These are phyloP conservation scores for Galagoides demidoff DNA, from an alignment of 2,797 vertebrate genomes.

Conservation along the genomic window DNA sequence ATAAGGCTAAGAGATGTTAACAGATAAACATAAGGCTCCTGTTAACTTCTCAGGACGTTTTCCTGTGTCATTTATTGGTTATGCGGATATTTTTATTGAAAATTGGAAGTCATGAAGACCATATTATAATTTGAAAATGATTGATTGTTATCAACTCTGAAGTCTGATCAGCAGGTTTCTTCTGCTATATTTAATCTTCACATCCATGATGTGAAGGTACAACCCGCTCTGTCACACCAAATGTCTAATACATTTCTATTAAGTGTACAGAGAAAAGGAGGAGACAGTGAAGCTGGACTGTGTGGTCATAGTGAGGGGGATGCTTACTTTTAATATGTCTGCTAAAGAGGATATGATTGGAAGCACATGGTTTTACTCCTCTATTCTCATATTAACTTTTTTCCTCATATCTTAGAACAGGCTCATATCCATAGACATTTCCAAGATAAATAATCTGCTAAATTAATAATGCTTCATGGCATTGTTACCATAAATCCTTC, in stretches of 20 bases:
- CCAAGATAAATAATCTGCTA: not conserved
- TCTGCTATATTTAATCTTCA: constrained; percentile 17
- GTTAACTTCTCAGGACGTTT: not conserved
- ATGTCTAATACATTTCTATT: not conserved
- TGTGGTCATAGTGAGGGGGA: not conserved
- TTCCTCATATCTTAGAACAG: not conserved
- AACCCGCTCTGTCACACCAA: not conserved
- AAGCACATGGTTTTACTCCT: constrained; percentile 4
- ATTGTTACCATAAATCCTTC: not conserved
- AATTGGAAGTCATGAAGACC: not conserved
- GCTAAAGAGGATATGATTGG: not conserved
- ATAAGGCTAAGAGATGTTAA: not conserved
- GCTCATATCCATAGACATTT: not conserved
- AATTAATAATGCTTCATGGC: not conserved
- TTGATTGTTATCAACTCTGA: not conserved
- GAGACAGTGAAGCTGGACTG: not conserved
- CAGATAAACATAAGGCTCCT: not conserved
- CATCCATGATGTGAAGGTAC: not conserved
- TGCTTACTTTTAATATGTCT: not conserved
- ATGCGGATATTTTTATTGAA: not conserved
- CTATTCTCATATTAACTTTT: not conserved
- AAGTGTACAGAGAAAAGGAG: not conserved
- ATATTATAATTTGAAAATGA: not conserved
- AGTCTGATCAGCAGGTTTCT: constrained; percentile 36
- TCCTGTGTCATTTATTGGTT: not conserved